These are phyloP conservation scores for Grammomys dolichurus DNA, from an alignment of 2,113 vertebrate species.

Conservation along the genomic window DNA sequence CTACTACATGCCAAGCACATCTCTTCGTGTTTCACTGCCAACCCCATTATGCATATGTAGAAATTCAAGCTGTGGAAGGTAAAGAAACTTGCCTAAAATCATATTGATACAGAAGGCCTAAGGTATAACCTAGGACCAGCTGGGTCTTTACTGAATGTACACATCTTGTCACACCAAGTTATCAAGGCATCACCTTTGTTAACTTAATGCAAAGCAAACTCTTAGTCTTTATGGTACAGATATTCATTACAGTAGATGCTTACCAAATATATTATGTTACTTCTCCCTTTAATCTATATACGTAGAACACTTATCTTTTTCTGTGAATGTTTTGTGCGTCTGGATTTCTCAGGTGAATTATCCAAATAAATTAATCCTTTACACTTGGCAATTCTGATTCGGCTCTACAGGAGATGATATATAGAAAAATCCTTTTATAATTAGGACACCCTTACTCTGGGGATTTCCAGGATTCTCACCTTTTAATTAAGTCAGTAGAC, in stretches of 20 bases:
- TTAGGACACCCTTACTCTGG: neutral
- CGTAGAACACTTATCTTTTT: neutral
- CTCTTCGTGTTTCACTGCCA: neutral
- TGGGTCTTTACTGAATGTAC: neutral
- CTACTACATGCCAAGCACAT: neutral
- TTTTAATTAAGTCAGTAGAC: conserved; percentile 44
- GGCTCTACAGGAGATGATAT: neutral
- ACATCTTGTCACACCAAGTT: neutral
- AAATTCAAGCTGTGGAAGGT: neutral
- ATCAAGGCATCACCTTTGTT: neutral
- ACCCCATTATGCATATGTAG: neutral
- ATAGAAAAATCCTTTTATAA: neutral
- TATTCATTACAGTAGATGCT: neutral
- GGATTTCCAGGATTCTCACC: conserved; percentile 1
- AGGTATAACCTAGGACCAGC: neutral
- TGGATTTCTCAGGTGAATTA: neutral
- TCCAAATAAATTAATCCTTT: neutral
- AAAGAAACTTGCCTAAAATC: neutral
- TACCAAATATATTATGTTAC: neutral
- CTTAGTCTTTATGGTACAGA: neutral
- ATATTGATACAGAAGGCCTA: neutral
- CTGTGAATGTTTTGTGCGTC: neutral
- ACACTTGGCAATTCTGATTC: neutral
- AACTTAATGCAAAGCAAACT: neutral
- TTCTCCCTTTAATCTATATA: neutral